Evolutionary conservation across 2,888 invertebrate species (phyloP).

Genomic region (Epinotia demarniana): DNA sequence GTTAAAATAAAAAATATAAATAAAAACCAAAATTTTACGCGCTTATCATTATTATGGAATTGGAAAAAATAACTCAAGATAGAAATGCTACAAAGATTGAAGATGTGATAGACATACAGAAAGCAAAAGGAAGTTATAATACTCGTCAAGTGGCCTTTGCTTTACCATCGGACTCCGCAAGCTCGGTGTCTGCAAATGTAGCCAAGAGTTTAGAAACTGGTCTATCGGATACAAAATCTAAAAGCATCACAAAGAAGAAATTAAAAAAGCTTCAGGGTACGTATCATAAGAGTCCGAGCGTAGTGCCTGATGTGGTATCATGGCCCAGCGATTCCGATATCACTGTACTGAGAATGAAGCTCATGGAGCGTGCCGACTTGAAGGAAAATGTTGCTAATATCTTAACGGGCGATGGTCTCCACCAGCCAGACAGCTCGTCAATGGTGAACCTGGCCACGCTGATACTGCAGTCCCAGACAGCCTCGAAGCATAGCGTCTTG

Average conservation of each 20-base stretch:
- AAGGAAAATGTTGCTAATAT: conserved; percentile 76
- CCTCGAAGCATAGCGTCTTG: conserved; percentile 70
- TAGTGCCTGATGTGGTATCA: conserved; percentile 68
- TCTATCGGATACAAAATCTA: conserved; percentile 58
- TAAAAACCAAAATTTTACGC: conserved; percentile 58
- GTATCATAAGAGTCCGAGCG: conserved; percentile 61
- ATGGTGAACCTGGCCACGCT: conserved; percentile 85
- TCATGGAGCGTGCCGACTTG: conserved; percentile 64
- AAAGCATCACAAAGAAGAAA: conserved; percentile 58
- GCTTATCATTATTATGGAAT: conserved; percentile 58
- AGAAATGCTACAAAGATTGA: conserved; percentile 73
- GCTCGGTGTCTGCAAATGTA: conserved; percentile 60
- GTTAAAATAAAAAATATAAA: conserved; percentile 46
- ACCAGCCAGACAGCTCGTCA: conserved; percentile 83
- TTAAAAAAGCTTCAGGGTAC: conserved; percentile 61
- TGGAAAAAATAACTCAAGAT: conserved; percentile 54
- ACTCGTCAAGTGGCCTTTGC: conserved; percentile 71
- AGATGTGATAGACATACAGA: conserved; percentile 78
- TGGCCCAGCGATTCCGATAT: conserved; percentile 86
- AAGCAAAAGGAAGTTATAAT: conserved; percentile 70
- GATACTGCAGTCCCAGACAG: conserved; percentile 71
- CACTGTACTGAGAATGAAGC: conserved; percentile 83
- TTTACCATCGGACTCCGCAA: conserved; percentile 62
- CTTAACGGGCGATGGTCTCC: conserved; percentile 83
- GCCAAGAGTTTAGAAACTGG: conserved; percentile 70